A percentile compares a stretch with the other conserved stretches of the same genome.
These are phyloP conservation scores for Mamestra configurata DNA, from an alignment of 1,140 invertebrate species.

Conservation along the genomic window DNA sequence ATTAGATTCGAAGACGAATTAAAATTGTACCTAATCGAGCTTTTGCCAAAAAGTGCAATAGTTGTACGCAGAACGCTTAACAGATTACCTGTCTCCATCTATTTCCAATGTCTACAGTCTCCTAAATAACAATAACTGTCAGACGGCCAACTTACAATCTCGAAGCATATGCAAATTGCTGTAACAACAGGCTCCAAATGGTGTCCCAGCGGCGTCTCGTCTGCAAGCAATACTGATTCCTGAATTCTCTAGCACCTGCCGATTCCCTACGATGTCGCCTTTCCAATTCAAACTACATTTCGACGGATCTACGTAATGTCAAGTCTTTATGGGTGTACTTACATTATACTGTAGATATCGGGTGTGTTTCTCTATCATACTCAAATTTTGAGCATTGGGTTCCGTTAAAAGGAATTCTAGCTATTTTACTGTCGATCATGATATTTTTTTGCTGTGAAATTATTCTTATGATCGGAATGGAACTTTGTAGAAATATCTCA, in stretches of 20 bases:
- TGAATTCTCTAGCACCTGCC: slow-evolving; percentile 69
- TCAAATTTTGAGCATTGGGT: slow-evolving; percentile 4
- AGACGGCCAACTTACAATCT: slow-evolving; percentile 50
- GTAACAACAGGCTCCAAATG: slow-evolving; percentile 38
- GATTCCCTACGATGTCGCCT: slow-evolving; percentile 65
- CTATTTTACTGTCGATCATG: not conserved
- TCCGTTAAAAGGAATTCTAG: not conserved
- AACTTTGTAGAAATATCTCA: not conserved
- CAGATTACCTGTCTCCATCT: not conserved
- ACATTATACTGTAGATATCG: slow-evolving; percentile 47
- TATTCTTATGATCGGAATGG: not conserved
- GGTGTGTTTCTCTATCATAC: slow-evolving; percentile 1
- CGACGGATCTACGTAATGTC: slow-evolving; percentile 45
- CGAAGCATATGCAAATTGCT: slow-evolving; percentile 67
- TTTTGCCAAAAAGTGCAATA: not conserved
- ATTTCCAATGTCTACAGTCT: not conserved
- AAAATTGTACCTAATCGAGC: not conserved
- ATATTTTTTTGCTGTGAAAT: not conserved
- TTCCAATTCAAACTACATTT: slow-evolving; percentile 77
- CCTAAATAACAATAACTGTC: slow-evolving; percentile 37
- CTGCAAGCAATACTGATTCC: slow-evolving; percentile 69
- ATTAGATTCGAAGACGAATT: no score
- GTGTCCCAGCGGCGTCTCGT: slow-evolving; percentile 69
- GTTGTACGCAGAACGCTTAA: not conserved
- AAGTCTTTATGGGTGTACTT: slow-evolving; percentile 45